Conservation (phyloP, 2,888 invertebrate genomes). For the Acrobasis consociella region DNA sequence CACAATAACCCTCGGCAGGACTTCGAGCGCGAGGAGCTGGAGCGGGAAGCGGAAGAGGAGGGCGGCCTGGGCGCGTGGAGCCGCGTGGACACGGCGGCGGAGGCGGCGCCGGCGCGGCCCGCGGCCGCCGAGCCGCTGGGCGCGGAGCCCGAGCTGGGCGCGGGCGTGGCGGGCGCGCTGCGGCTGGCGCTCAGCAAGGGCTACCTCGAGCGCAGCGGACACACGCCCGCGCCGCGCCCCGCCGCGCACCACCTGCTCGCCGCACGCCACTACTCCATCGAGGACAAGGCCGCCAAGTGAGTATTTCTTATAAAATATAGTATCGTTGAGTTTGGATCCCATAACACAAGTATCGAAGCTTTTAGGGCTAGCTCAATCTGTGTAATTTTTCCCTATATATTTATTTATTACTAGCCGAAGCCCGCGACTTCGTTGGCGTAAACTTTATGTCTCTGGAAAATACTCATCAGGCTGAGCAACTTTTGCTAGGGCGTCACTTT, state of each 20-base stretch:
- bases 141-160: slow-evolving; percentile 95
- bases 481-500: too few relatives aligned
- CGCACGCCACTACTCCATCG: slow-evolving; percentile 61
- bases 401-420: too few relatives aligned
- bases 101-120: slow-evolving; percentile 69
- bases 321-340: too few relatives aligned
- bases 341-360: too few relatives aligned
- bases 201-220: slow-evolving; percentile 92
- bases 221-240: slow-evolving; percentile 84
- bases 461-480: too few relatives aligned
- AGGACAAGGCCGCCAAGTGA: slow-evolving; percentile 83
- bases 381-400: too few relatives aligned
- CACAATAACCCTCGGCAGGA: slow-evolving; percentile 43
- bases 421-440: too few relatives aligned
- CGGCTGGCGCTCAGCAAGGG: slow-evolving; percentile 96
- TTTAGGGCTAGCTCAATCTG: too few relatives aligned
- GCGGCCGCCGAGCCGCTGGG: slow-evolving; percentile 81
- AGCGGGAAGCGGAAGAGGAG: slow-evolving; percentile 62
- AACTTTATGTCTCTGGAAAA: too few relatives aligned
- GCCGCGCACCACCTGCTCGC: slow-evolving; percentile 42
- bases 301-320: too few relatives aligned
- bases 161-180: slow-evolving; percentile 96
- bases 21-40: slow-evolving; percentile 57
- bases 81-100: slow-evolving; percentile 86
- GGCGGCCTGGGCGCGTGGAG: slow-evolving; percentile 90